Percentiles rank a stretch among this genome's conserved stretches.
Conservation (phyloP, 2,888 invertebrate genomes). For the Eulithis prunata region DNA sequence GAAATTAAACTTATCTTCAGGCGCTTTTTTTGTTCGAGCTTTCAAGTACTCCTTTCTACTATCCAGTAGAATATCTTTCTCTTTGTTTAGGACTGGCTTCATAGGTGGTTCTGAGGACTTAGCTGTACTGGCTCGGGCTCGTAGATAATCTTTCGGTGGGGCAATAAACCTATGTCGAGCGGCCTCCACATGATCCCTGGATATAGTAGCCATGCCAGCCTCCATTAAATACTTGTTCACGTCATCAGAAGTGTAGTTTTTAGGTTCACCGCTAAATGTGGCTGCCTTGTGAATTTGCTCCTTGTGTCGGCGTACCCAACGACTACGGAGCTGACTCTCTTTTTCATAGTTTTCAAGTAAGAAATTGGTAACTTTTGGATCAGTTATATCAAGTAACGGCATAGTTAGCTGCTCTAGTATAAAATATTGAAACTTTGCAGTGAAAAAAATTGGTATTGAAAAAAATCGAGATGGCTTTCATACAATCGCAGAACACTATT, state of each 20-base stretch:
- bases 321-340: conserved; percentile 36
- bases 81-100: conserved; percentile 12
- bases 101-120: conserved; percentile 16
- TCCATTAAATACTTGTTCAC: conserved; percentile 26
- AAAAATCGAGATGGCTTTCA: neutral
- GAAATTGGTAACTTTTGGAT: conserved; percentile 30
- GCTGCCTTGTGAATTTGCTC: conserved; percentile 27
- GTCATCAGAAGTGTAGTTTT: conserved; percentile 33
- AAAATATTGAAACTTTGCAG: neutral
- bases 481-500: too few relatives aligned
- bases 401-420: neutral
- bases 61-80: conserved; percentile 28
- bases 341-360: conserved; percentile 42
- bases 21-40: conserved; percentile 30
- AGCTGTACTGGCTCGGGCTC: conserved; percentile 2
- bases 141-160: conserved; percentile 23
- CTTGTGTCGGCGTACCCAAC: conserved; percentile 34
- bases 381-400: conserved; percentile 34
- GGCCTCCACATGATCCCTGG: conserved; percentile 23
- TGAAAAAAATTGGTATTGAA: too few relatives aligned
- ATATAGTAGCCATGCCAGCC: conserved; percentile 30
- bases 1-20: conserved; percentile 45
- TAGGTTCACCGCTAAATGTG: conserved; percentile 31
- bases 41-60: conserved; percentile 40
- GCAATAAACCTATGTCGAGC: conserved; percentile 26